Conservation (phyloP, 2,113 vertebrate genomes). For the Epinephelus fuscoguttatus region DNA sequence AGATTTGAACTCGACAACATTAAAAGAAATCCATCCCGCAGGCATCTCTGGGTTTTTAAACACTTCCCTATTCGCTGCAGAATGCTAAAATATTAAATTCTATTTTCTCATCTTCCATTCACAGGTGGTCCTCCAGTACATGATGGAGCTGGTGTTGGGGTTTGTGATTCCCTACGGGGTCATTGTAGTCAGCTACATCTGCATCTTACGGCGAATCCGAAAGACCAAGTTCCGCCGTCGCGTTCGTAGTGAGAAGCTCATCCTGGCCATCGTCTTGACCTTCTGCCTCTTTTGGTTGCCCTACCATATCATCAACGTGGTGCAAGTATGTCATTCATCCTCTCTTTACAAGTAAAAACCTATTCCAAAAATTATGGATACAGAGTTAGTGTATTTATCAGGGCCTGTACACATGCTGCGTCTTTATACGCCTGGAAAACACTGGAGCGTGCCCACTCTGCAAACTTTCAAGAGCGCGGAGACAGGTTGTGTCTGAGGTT, state of each 20-base stretch:
- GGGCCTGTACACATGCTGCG: no score
- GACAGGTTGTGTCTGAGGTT: no score
- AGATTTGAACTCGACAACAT: no score
- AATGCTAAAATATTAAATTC: neutral
- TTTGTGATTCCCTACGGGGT: conserved; percentile 88
- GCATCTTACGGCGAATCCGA: conserved; percentile 84
- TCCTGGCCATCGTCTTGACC: conserved; percentile 88
- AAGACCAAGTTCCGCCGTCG: conserved; percentile 82
- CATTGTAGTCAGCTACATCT: conserved; percentile 87
- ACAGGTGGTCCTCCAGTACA: conserved; percentile 86
- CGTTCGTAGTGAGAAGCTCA: conserved; percentile 87
- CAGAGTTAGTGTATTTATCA: neutral
- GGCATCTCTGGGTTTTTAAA: neutral
- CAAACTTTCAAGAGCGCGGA: no score
- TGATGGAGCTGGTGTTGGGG: conserved; percentile 86
- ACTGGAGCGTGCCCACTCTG: no score
- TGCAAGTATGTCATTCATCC: conserved; percentile 80
- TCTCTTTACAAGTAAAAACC: neutral
- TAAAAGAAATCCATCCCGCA: no score
- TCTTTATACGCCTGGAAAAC: no score
- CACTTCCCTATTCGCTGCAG: neutral
- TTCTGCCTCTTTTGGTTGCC: conserved; percentile 92
- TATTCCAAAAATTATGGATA: neutral
- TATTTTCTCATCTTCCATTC: neutral
- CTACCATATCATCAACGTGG: conserved; percentile 89